Evolutionary conservation across 92 coral and sea anemone genomes (phyloP).

Genomic region (Plumapathes pennacea): DNA sequence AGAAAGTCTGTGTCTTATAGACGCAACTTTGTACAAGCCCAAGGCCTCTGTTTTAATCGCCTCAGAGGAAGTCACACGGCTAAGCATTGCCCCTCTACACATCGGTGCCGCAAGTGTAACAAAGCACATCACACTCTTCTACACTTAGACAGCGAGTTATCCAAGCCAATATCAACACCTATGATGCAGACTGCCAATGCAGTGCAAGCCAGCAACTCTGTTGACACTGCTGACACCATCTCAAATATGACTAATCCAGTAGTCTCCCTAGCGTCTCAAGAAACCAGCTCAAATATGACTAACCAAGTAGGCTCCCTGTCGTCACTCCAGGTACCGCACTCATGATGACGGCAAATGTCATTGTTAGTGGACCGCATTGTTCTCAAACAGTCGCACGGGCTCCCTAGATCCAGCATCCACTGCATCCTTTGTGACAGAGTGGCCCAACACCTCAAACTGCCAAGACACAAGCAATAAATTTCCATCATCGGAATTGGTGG

Average conservation of each 20-base stretch:
- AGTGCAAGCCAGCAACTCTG: too few relatives aligned
- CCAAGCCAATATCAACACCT: too few relatives aligned
- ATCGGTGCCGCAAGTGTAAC: conserved; percentile 23
- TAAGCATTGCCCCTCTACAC: conserved; percentile 31
- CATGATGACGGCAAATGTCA: conserved; percentile 46
- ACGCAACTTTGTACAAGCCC: conserved; percentile 3
- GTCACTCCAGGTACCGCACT: neutral
- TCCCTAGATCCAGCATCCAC: conserved; percentile 31
- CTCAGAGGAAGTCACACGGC: conserved; percentile 9
- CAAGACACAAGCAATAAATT: neutral
- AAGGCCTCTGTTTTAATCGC: conserved; percentile 31
- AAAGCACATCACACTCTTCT: conserved; percentile 33
- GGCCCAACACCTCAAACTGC: conserved; percentile 14
- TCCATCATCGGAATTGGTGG: conserved; percentile 23
- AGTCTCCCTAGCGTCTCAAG: too few relatives aligned
- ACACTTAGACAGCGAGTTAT: conserved; percentile 10
- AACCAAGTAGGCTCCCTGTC: neutral
- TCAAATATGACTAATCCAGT: too few relatives aligned
- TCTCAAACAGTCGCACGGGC: conserved; percentile 11
- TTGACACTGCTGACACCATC: too few relatives aligned
- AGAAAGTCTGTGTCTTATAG: conserved; percentile 5
- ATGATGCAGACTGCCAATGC: too few relatives aligned
- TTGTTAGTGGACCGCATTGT: conserved; percentile 20
- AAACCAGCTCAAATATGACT: too few relatives aligned
- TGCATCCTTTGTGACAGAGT: conserved; percentile 15